Evolutionary conservation across 2,888 invertebrate genomes (phyloP).

Genomic region (Neoitamus cyanurus): DNA sequence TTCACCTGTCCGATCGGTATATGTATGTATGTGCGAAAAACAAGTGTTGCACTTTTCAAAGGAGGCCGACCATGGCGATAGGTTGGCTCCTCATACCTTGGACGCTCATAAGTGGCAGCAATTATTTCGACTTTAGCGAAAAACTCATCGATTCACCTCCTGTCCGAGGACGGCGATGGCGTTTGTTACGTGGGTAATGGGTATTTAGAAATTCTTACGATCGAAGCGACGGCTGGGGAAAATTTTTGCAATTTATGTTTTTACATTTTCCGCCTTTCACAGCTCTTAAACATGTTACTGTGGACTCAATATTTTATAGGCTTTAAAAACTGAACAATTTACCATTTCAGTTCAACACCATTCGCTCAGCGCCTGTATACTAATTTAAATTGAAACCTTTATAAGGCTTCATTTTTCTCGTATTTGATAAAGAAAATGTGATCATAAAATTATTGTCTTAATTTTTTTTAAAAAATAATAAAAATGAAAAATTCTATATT

Average conservation of each 20-base stretch:
- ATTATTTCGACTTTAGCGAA: neutral
- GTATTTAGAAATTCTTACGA: neutral
- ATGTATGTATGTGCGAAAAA: neutral
- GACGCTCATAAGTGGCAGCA: neutral
- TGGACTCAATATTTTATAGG: too few relatives aligned
- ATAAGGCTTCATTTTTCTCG: too few relatives aligned
- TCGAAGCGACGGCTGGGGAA: neutral
- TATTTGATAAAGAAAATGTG: too few relatives aligned
- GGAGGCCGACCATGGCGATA: neutral
- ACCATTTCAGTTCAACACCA: too few relatives aligned
- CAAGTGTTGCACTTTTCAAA: slow-evolving; percentile 13
- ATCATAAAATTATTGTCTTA: too few relatives aligned
- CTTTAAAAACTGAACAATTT: too few relatives aligned
- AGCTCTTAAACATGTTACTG: too few relatives aligned
- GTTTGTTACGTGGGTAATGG: too few relatives aligned
- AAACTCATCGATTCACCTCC: neutral
- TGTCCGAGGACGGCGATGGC: neutral
- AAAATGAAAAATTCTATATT: too few relatives aligned
- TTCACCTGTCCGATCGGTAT: neutral
- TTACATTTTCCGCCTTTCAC: neutral
- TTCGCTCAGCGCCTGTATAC: too few relatives aligned
- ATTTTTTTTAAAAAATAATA: too few relatives aligned
- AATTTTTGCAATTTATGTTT: neutral
- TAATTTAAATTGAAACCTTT: too few relatives aligned
- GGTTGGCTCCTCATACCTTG: neutral